phyloP scores from a whole-genome alignment of 2,888 invertebrate genomes.

The Orchestes rusci region DNA sequence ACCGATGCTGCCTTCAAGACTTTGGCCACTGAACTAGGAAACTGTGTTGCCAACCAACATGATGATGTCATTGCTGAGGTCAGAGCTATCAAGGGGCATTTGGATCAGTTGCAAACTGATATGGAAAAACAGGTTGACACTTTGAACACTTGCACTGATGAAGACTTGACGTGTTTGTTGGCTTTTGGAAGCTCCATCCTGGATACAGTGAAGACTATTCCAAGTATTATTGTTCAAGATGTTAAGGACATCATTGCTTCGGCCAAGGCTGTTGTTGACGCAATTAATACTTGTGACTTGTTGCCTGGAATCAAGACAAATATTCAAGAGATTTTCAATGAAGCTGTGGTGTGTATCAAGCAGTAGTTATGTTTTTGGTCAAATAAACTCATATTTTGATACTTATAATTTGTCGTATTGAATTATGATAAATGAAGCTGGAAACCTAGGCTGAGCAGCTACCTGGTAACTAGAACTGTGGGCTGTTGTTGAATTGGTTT shows the following conservation, averaged over 20 bases:
- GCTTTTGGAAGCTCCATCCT: neutral
- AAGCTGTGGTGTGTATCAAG: slow-evolving; percentile 6
- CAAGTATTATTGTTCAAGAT: neutral
- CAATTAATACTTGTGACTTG: neutral
- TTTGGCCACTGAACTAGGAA: neutral
- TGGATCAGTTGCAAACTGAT: slow-evolving; percentile 3
- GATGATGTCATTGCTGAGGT: neutral
- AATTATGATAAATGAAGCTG: too few relatives aligned
- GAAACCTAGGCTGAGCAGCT: too few relatives aligned
- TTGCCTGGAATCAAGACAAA: neutral
- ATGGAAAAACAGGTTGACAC: neutral
- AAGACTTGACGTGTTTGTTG: slow-evolving; percentile 4
- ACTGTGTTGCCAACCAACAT: slow-evolving; percentile 2
- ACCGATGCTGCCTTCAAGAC: slow-evolving; percentile 1
- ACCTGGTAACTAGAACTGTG: too few relatives aligned
- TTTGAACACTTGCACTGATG: slow-evolving; percentile 2
- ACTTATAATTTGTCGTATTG: too few relatives aligned
- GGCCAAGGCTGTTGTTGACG: neutral
- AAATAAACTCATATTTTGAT: too few relatives aligned
- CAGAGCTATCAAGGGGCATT: neutral
- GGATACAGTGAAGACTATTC: neutral
- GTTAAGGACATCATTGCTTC: neutral
- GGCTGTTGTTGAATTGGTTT: too few relatives aligned
- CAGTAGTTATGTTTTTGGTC: too few relatives aligned
- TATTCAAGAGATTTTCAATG: slow-evolving; percentile 5